Conservation (phyloP, 1,140 invertebrate genomes). For the Cotesia typhae region DNA sequence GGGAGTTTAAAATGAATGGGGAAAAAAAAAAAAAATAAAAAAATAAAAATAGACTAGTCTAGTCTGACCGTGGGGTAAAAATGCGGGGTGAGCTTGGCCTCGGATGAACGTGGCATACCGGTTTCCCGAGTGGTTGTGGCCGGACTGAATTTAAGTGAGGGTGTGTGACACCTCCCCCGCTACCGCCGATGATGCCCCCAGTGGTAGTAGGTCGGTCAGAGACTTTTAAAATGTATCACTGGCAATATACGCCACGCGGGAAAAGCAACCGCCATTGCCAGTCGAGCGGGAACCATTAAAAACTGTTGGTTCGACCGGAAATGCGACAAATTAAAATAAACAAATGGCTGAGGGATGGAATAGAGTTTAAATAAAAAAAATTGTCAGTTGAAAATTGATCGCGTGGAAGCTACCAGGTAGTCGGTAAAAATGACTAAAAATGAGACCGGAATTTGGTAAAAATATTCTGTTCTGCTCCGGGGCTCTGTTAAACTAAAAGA, state of each 20-base stretch:
- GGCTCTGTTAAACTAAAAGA: too few relatives aligned
- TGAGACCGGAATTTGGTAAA: too few relatives aligned
- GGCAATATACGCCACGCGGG: constrained; percentile 32
- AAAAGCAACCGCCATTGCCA: constrained; percentile 7
- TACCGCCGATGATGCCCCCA: not conserved
- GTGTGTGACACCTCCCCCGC: not conserved
- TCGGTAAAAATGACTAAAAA: too few relatives aligned
- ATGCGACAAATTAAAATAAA: constrained; percentile 51
- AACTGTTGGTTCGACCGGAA: constrained; percentile 30
- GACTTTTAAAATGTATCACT: constrained; percentile 36
- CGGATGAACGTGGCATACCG: constrained; percentile 35
- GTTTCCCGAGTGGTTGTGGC: constrained; percentile 34
- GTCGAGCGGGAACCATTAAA: constrained; percentile 25
- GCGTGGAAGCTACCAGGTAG: not conserved
- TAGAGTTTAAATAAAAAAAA: constrained; percentile 39
- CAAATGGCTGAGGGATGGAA: constrained; percentile 35
- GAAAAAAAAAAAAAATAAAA: constrained; percentile 3
- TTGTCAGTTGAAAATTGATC: constrained; percentile 8
- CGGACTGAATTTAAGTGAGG: constrained; percentile 25
- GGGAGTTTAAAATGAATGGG: not conserved
- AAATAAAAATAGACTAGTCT: constrained; percentile 21
- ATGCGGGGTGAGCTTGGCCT: constrained; percentile 8
- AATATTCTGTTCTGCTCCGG: too few relatives aligned
- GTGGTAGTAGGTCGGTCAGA: constrained; percentile 1
- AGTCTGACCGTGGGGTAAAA: constrained; percentile 22